Conservation (phyloP, 2,113 vertebrate genomes). For the Sminthopsis crassicaudata region DNA sequence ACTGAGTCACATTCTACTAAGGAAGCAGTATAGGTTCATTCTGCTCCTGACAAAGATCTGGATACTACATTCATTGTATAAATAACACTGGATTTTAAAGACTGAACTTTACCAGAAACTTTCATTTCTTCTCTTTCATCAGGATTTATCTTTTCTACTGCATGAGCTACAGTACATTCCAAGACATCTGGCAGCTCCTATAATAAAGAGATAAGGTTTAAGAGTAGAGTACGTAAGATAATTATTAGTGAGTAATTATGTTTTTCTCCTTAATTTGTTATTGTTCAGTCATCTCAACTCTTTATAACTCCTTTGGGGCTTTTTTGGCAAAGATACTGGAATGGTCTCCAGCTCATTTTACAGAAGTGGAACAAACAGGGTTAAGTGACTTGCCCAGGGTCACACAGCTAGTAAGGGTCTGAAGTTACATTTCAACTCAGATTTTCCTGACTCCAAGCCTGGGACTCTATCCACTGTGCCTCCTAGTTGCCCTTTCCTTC, state of each 20-base stretch:
- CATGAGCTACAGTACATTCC: slow-evolving; percentile 91
- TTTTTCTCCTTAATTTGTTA: slow-evolving; percentile 30
- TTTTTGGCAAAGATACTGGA: not conserved
- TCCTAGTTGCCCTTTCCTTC: not conserved
- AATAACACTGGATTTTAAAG: slow-evolving; percentile 18
- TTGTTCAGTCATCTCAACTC: not conserved
- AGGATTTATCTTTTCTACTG: slow-evolving; percentile 92
- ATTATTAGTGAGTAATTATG: slow-evolving; percentile 37
- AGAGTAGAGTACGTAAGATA: slow-evolving; percentile 53
- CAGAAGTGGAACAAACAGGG: not conserved
- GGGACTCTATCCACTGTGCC: not conserved
- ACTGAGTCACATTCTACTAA: slow-evolving; percentile 12
- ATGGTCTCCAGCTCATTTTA: not conserved
- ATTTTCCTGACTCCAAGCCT: not conserved
- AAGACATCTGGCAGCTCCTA: slow-evolving; percentile 90
- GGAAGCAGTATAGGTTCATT: slow-evolving; percentile 36
- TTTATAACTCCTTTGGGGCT: not conserved
- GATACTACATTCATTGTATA: not conserved
- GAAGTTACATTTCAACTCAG: not conserved
- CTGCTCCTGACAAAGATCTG: slow-evolving; percentile 6
- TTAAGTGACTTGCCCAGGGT: not conserved
- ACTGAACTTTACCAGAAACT: slow-evolving; percentile 91
- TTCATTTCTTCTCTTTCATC: slow-evolving; percentile 98
- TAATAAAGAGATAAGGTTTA: slow-evolving; percentile 76
- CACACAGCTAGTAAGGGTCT: not conserved